phyloP scores from a whole-genome alignment of 2,797 vertebrate genomes.

The Podarcis lilfordi region DNA sequence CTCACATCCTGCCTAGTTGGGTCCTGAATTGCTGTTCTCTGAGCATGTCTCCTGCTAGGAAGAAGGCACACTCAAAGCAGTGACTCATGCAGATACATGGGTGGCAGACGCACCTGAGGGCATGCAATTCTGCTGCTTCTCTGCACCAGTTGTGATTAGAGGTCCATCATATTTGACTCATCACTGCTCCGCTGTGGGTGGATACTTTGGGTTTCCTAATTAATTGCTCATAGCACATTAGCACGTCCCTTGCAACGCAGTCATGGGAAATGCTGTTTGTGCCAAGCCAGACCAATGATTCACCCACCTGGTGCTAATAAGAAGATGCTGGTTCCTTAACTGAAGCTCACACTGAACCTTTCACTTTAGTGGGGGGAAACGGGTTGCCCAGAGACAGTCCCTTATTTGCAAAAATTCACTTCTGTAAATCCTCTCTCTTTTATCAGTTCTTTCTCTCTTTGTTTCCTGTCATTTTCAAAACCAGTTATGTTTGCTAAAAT shows the following conservation, averaged over 20 bases:
- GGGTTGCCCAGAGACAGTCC: background rate
- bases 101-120: background rate
- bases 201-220: slow-evolving; percentile 14
- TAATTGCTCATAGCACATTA: slow-evolving; percentile 4
- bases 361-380: background rate
- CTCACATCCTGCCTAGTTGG: background rate
- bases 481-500: background rate
- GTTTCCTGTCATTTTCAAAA: background rate
- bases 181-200: background rate
- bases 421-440: background rate
- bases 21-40: background rate
- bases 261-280: background rate
- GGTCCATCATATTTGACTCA: background rate
- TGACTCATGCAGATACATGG: background rate
- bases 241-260: background rate
- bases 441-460: background rate
- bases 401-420: background rate
- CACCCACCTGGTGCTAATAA: background rate
- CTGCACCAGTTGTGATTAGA: background rate
- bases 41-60: background rate
- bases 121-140: background rate
- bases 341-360: background rate
- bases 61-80: background rate
- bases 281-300: slow-evolving; percentile 4
- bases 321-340: background rate